phyloP scores from a whole-genome alignment of 2,113 vertebrate genomes.

The Bujurquina vittata region DNA sequence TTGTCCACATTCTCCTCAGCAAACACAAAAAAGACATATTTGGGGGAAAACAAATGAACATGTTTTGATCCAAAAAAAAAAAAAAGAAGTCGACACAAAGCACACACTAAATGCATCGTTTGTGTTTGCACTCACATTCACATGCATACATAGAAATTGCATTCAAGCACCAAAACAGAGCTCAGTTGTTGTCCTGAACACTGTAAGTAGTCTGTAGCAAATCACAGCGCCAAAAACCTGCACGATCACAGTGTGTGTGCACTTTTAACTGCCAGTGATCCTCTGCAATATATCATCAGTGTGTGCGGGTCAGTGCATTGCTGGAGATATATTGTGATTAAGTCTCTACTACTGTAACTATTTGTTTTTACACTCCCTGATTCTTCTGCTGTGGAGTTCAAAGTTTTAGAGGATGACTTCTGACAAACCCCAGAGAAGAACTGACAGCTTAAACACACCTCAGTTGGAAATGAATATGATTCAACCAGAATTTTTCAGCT shows the following conservation, averaged over 20 bases:
- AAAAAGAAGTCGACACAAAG: constrained; percentile 29
- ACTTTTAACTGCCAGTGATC: neutral
- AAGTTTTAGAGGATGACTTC: neutral
- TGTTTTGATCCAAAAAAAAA: constrained; percentile 44
- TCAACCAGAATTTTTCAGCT: neutral
- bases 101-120: neutral
- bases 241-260: neutral
- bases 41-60: constrained; percentile 46
- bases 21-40: constrained; percentile 45
- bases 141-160: neutral
- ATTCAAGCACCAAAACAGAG: constrained; percentile 9
- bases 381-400: neutral
- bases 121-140: constrained; percentile 3
- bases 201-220: neutral
- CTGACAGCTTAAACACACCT: neutral
- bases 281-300: constrained; percentile 1
- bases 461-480: neutral
- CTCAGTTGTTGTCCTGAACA: constrained; percentile 21
- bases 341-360: neutral
- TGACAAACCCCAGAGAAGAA: neutral
- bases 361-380: neutral
- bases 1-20: constrained; percentile 63
- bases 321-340: constrained; percentile 7
- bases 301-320: neutral
- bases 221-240: constrained; percentile 4